Evolutionary conservation across 2,888 invertebrate species (phyloP), one percentile per base, ranked within the genome.

Genomic region (Drosophila atripex): DNA sequence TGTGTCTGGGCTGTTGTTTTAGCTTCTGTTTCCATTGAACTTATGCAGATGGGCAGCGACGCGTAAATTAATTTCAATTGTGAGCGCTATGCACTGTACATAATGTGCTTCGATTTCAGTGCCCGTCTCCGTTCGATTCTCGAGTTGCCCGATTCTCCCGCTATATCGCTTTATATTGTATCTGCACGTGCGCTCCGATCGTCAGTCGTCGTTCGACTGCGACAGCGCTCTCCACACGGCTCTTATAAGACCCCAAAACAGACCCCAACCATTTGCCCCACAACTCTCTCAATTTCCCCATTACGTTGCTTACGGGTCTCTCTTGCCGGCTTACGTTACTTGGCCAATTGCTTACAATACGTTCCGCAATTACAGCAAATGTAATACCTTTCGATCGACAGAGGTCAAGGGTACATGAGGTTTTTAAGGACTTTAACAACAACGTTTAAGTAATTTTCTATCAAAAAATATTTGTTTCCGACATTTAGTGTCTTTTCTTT

Each of bases 31-130:
- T 76, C 78, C 82, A 76, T 80, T 82, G 88, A 82, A 82, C 82
- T 87, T 82, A 82, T 82, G 88, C 88, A 82, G 86, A 87, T 87
- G 52, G 52, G 28, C 59, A 70, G 63, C 84, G 68, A 68, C 65
- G 63, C 88, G 86, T 87, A 71, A 79, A 78, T 87, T 80, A 71
- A 82, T 73, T 87, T 84, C 73, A 87, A 87, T 85, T 80, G 73
- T 77, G 55, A 68, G 61, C 59, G 58, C 46, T 71, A 61, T 66
- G 60, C 80, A 63, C 59, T 72, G 39, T 76, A 71, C 65, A 73
- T 78, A 78, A 76, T 80, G 71, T 84, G 84, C 85, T 80, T 84
- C 64, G 21, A 66, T 76, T 69, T 52, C 51, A 73, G 70, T 83
- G 61, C 72, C 45, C 53, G 39, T 21, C 41, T 47, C 11, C 18